These are phyloP conservation scores for Elysia crispata DNA, from an alignment of 2,888 invertebrate species.

Conservation along the genomic window DNA sequence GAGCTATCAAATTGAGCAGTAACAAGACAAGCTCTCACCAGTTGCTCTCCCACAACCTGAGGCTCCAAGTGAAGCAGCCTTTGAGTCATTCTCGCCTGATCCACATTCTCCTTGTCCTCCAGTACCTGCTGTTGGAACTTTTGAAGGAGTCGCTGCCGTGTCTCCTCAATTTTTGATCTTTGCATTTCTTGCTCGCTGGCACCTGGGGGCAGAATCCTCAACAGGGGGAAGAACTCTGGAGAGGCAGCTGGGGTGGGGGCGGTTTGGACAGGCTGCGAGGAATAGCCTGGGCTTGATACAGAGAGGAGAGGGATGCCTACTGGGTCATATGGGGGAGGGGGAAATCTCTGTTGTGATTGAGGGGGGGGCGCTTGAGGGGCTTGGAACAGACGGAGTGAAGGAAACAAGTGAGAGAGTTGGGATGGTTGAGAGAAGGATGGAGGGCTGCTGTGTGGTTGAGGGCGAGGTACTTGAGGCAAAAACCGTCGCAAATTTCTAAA, in stretches of 20 bases:
- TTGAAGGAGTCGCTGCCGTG: constrained; percentile 52
- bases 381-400: neutral
- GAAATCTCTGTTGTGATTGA: neutral
- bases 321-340: constrained; percentile 33
- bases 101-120: constrained; percentile 41
- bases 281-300: neutral
- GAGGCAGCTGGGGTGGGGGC: constrained; percentile 46
- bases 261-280: too few relatives aligned
- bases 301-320: constrained; percentile 14
- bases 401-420: neutral
- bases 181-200: constrained; percentile 38
- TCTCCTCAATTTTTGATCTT: constrained; percentile 55
- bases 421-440: constrained; percentile 15
- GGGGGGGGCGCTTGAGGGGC: constrained; percentile 38
- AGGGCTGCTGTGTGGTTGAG: constrained; percentile 10
- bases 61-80: constrained; percentile 23
- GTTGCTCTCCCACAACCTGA: neutral
- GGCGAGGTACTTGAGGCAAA: constrained; percentile 40
- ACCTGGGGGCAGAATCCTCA: constrained; percentile 57
- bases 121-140: constrained; percentile 49
- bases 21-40: neutral
- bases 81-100: constrained; percentile 2
- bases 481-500: constrained; percentile 29
- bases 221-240: constrained; percentile 40
- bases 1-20: too few relatives aligned